phyloP scores from a whole-genome alignment of 2,797 vertebrate genomes.

The Scolopax bukidnonensis region DNA sequence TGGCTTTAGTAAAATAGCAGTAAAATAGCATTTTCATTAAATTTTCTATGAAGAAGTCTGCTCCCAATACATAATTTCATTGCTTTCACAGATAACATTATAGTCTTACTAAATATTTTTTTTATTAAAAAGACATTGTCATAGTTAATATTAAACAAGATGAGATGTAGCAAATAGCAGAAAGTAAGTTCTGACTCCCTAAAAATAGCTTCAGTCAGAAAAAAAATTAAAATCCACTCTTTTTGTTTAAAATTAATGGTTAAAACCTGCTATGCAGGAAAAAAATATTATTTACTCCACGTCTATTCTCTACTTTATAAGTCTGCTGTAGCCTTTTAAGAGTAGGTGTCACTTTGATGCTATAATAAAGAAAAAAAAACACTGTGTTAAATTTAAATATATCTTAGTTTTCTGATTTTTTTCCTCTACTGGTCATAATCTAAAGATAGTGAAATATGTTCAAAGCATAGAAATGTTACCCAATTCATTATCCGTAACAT shows the following conservation, averaged over 20 bases:
- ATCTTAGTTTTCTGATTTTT: not conserved
- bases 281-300: not conserved
- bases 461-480: slow-evolving; percentile 7
- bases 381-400: not conserved
- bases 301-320: slow-evolving; percentile 13
- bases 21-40: not conserved
- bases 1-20: not conserved
- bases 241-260: not conserved
- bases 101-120: not conserved
- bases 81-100: not conserved
- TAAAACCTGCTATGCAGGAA: not conserved
- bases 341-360: not conserved
- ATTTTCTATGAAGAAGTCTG: not conserved
- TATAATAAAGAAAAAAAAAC: not conserved
- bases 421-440: not conserved
- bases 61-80: not conserved
- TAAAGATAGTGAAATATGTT: not conserved
- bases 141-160: not conserved
- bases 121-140: not conserved
- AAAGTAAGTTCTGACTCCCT: not conserved
- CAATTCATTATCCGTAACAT: slow-evolving; percentile 1
- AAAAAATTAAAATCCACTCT: not conserved
- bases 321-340: not conserved
- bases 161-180: not conserved
- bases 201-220: not conserved